These are phyloP conservation scores for Silurus asotus DNA, from an alignment of 2,113 vertebrate genomes.

Conservation along the genomic window DNA sequence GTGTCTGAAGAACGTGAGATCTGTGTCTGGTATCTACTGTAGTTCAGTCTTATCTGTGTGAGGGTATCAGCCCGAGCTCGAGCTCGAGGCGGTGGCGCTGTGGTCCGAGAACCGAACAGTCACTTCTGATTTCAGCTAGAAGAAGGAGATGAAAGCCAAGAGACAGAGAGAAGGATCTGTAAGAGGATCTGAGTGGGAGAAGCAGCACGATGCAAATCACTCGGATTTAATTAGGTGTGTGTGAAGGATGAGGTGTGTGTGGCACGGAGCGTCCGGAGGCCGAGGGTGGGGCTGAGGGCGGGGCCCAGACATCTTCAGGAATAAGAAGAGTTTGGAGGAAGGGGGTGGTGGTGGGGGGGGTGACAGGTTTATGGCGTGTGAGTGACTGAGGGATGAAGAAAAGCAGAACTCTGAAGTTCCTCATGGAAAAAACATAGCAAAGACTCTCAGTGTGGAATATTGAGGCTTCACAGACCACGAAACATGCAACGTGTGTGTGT, in stretches of 20 bases:
- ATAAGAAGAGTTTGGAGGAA: slow-evolving; percentile 69
- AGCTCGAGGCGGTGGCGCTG: neutral
- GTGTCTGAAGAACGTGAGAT: no score
- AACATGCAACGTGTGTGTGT: slow-evolving; percentile 42
- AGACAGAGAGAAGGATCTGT: slow-evolving; percentile 4
- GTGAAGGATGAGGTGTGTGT: slow-evolving; percentile 79
- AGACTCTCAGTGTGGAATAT: slow-evolving; percentile 6
- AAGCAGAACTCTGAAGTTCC: slow-evolving; percentile 43
- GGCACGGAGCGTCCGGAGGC: slow-evolving; percentile 74
- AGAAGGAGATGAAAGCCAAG: slow-evolving; percentile 46
- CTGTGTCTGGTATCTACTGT: neutral
- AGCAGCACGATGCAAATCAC: slow-evolving; percentile 74
- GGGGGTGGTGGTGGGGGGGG: slow-evolving; percentile 62
- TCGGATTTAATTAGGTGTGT: slow-evolving; percentile 80
- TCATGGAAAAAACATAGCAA: slow-evolving; percentile 11
- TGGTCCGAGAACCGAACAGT: neutral
- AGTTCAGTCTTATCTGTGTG: neutral
- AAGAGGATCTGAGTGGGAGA: slow-evolving; percentile 63
- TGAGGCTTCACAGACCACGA: slow-evolving; percentile 24
- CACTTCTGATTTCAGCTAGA: slow-evolving; percentile 6
- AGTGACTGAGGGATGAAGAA: slow-evolving; percentile 65
- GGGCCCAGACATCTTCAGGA: slow-evolving; percentile 70
- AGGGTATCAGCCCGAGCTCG: neutral
- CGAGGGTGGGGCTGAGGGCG: slow-evolving; percentile 65
- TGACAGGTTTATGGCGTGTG: slow-evolving; percentile 80